A percentile compares a stretch with the other conserved stretches of the same genome.
Evolutionary conservation across 2,888 invertebrate species (phyloP).

Genomic region (Monochamus alternatus): DNA sequence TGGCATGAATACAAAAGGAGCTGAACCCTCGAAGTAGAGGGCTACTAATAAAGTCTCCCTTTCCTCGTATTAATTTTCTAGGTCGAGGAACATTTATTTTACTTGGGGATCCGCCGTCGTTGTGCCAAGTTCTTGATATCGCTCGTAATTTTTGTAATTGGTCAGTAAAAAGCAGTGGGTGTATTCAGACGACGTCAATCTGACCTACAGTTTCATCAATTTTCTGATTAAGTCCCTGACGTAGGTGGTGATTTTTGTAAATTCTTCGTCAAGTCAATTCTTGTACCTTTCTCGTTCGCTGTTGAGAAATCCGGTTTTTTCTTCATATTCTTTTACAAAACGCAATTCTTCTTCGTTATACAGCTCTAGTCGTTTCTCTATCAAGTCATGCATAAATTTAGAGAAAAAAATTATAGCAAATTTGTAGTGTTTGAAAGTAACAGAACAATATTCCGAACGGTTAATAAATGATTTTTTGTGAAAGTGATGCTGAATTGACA

Average conservation of each 20-base stretch:
- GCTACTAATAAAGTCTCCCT: background rate
- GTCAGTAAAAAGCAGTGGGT: too few relatives aligned
- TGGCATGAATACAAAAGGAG: background rate
- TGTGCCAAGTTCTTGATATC: too few relatives aligned
- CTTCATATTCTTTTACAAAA: slow-evolving; percentile 81
- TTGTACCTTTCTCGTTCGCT: slow-evolving; percentile 85
- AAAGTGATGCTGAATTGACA: too few relatives aligned
- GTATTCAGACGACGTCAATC: too few relatives aligned
- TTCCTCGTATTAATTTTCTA: background rate
- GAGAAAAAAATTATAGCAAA: too few relatives aligned
- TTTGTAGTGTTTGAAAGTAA: too few relatives aligned
- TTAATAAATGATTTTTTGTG: too few relatives aligned
- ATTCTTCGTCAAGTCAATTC: slow-evolving; percentile 83
- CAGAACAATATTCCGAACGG: too few relatives aligned
- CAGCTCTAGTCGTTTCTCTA: slow-evolving; percentile 80
- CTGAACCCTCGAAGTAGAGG: background rate
- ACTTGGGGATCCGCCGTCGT: too few relatives aligned
- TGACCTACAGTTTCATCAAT: slow-evolving; percentile 65
- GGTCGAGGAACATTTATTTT: too few relatives aligned
- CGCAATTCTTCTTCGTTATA: slow-evolving; percentile 84
- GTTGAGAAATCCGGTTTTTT: slow-evolving; percentile 78
- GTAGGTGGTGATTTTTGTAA: slow-evolving; percentile 75
- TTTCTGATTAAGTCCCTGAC: slow-evolving; percentile 77
- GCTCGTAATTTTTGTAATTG: too few relatives aligned
- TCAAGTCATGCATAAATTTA: slow-evolving; percentile 55